phyloP scores from a whole-genome alignment of 2,113 vertebrate genomes.

The Baryphthengus martii region DNA sequence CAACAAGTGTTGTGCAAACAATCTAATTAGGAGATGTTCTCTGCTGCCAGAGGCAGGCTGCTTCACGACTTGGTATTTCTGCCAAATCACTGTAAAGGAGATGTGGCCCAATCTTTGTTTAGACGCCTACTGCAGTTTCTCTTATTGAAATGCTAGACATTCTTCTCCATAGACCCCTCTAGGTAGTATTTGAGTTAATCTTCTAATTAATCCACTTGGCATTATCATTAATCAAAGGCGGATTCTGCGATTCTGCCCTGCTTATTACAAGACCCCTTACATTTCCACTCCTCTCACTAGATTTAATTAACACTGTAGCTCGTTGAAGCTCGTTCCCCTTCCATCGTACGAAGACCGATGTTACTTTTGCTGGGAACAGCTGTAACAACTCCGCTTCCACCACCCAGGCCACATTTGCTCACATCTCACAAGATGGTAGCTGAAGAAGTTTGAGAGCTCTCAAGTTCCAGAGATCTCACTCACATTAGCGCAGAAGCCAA shows the following conservation, averaged over 20 bases:
- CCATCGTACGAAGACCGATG: not conserved
- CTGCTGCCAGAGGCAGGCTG: not conserved
- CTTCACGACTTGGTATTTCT: not conserved
- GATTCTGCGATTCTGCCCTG: constrained; percentile 32
- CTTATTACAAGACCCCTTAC: constrained; percentile 11
- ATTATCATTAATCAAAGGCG: constrained; percentile 47
- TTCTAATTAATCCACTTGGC: constrained; percentile 59
- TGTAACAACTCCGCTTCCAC: not conserved
- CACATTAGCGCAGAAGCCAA: not conserved
- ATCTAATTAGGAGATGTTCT: constrained; percentile 10
- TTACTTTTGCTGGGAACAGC: not conserved
- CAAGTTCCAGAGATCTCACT: not conserved
- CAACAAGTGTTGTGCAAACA: constrained; percentile 7
- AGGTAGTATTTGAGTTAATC: constrained; percentile 28
- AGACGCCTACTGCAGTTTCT: not conserved
- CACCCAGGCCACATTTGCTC: not conserved
- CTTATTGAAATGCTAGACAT: constrained; percentile 3
- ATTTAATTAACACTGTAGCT: constrained; percentile 43
- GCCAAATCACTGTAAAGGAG: not conserved
- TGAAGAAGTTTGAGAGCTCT: not conserved
- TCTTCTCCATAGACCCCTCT: not conserved
- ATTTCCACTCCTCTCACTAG: constrained; percentile 4
- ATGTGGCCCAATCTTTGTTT: not conserved
- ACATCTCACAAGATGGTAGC: not conserved
- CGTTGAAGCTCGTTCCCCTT: not conserved